These are phyloP conservation scores for Ceratina calcarata DNA, from an alignment of 1,140 invertebrate genomes.

Conservation along the genomic window DNA sequence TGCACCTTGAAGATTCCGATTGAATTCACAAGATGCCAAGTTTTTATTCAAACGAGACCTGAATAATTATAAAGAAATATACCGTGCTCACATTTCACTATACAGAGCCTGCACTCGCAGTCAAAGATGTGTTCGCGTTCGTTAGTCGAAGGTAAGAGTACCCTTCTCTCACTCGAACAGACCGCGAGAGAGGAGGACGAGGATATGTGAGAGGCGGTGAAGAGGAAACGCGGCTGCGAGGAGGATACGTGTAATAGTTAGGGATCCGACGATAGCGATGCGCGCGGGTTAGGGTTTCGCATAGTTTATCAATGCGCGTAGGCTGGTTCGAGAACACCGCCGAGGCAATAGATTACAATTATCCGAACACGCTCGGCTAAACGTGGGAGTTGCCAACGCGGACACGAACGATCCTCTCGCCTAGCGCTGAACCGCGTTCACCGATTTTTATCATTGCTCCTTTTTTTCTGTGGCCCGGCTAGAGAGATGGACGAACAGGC, in stretches of 20 bases:
- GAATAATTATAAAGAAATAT: no score
- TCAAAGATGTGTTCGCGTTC: slow-evolving; percentile 9
- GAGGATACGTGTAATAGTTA: slow-evolving; percentile 9
- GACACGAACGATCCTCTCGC: slow-evolving; percentile 35
- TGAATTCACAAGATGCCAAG: no score
- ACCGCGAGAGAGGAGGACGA: not conserved
- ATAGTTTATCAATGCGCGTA: slow-evolving; percentile 71
- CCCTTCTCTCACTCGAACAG: no score
- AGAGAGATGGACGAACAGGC: no score
- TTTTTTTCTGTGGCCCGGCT: no score
- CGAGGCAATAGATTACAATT: slow-evolving; percentile 74
- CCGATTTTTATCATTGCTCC: not conserved
- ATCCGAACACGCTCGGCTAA: slow-evolving; percentile 68
- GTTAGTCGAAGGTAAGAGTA: slow-evolving; percentile 16
- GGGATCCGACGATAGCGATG: slow-evolving; percentile 31
- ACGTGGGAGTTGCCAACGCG: slow-evolving; percentile 64
- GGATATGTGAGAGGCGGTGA: slow-evolving; percentile 28
- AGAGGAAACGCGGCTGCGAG: not conserved
- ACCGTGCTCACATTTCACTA: not conserved
- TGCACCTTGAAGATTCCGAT: no score
- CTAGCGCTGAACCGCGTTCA: slow-evolving; percentile 22
- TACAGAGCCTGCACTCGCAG: not conserved
- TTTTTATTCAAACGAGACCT: no score
- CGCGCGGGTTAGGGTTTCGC: slow-evolving; percentile 50
- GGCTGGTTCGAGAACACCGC: slow-evolving; percentile 60